Base-by-base conservation (phyloP, 2,113 vertebrate species). In the Centropus bengalensis region DNA sequence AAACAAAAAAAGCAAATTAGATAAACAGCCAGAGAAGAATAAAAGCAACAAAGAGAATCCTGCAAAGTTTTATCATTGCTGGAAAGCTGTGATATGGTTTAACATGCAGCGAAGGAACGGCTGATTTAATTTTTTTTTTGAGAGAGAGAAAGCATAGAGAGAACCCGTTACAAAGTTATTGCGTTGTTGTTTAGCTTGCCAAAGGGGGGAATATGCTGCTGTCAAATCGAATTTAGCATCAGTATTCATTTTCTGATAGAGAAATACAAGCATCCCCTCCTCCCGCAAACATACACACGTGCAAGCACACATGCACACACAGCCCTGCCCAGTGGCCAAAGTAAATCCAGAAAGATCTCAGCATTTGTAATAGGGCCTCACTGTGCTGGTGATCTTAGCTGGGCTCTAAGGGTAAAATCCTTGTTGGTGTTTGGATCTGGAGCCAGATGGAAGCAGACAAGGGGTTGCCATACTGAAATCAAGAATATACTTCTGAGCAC, bases 1-100 rank as follows among this genome's bases (percentile, higher is more conserved):
- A 97, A 94, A 91, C 93, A 94, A 93, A 94, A 97, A 97, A 97
- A 95, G 94, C 94, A 95, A 97, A 95, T 93, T 84, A 87, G 90
- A 68, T 93, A 63, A 94, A 94, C 52, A 82, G 76, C 83, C 86
- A 75, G 91, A 77, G 91, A 94, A 94, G 49, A 70, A 54, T 66
- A 78, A 91, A 93, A 95, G 95, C 83, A 94, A 82, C 88, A 78
- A 82, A 70, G 66, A 62, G 62, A 86, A 92, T 92, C 76, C 56
- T 12, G 4, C 71, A 42, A 45, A 84, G 69, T 78, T 76, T 79
- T 91, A 30, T 38, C 55, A 13, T 67, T 66, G 75, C 70, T 92
- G 85, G 88, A 63, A 86, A 77, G 62, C 56, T 82, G 75, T 69
- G 88, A 45, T 68, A 58, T 42, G 59, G 62, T 51, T 73, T 56